Conservation (phyloP, 2,888 invertebrate species). For the Cryptops parisi region DNA sequence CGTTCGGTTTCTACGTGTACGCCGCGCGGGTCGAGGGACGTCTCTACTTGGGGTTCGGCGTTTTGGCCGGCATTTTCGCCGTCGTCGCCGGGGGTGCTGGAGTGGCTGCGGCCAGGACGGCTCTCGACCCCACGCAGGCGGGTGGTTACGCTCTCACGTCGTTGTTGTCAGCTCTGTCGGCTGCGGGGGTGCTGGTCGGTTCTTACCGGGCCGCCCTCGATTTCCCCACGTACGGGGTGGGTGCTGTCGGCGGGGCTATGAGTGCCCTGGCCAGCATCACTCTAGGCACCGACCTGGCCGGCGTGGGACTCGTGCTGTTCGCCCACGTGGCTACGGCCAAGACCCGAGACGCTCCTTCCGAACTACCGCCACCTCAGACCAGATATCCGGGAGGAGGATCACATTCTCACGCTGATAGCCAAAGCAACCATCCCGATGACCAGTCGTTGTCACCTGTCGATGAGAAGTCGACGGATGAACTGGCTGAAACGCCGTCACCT, state of each 20-base stretch:
- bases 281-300: neutral
- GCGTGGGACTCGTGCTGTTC: neutral
- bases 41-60: neutral
- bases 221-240: neutral
- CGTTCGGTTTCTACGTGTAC: neutral
- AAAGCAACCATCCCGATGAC: too few relatives aligned
- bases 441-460: too few relatives aligned
- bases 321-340: neutral
- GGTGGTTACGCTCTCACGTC: neutral
- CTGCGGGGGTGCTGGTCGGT: neutral
- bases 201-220: neutral
- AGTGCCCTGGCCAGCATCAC: neutral
- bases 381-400: too few relatives aligned
- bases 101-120: neutral
- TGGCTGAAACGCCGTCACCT: too few relatives aligned
- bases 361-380: too few relatives aligned
- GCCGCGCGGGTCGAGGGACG: neutral
- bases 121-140: neutral
- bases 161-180: neutral
- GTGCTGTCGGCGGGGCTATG: neutral
- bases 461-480: too few relatives aligned
- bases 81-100: slow-evolving; percentile 1
- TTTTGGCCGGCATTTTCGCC: neutral
- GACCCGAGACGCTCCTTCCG: neutral
- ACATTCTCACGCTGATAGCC: too few relatives aligned